Evolutionary conservation across 2,888 invertebrate genomes (phyloP).

Genomic region (Tenthredo mesomela): DNA sequence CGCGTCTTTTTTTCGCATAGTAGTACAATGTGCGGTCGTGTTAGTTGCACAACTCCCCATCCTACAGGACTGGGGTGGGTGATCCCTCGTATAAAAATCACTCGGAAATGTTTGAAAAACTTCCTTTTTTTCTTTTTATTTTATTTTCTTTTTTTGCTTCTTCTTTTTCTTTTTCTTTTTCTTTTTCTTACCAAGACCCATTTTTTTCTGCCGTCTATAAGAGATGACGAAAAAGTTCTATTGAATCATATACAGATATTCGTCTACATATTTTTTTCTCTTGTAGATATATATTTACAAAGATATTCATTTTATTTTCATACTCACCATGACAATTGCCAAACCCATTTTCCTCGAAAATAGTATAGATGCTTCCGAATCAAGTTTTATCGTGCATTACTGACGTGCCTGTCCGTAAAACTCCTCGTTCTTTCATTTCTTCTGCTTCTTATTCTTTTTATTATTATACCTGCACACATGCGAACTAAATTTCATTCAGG

Average conservation of each 20-base stretch:
- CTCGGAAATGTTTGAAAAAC: constrained; percentile 13
- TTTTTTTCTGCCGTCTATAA: neutral
- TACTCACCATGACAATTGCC: neutral
- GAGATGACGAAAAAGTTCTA: constrained; percentile 24
- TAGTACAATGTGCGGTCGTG: neutral
- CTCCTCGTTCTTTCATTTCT: neutral
- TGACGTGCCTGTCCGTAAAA: neutral
- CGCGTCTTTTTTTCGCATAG: neutral
- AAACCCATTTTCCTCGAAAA: constrained; percentile 26
- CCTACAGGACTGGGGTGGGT: neutral
- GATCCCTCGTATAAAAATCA: constrained; percentile 14
- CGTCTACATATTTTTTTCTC: neutral
- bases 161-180: neutral
- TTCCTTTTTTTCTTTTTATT: neutral
- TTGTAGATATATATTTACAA: neutral
- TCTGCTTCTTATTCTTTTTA: neutral
- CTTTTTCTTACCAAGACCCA: neutral
- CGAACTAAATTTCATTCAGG: neutral
- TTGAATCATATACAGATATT: neutral
- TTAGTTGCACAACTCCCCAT: neutral
- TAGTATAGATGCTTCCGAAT: constrained; percentile 26
- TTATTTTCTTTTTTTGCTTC: too few relatives aligned
- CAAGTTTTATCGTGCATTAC: constrained; percentile 43
- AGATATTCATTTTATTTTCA: constrained; percentile 27
- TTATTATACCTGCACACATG: neutral